Base-by-base conservation (phyloP, 2,113 vertebrate species). In the Illadopsis cleaveri region DNA sequence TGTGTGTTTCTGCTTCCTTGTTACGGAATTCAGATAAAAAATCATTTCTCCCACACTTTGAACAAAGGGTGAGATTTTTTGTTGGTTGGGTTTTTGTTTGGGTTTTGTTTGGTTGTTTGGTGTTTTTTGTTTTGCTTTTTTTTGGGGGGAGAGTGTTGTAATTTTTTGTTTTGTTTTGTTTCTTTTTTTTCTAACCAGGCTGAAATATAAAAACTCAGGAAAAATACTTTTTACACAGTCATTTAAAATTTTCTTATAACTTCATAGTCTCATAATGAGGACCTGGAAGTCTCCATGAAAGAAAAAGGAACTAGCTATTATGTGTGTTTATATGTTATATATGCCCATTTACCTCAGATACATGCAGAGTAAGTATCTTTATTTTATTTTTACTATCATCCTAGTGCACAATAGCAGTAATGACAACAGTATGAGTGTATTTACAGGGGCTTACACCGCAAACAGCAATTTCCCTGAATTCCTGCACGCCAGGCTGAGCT, bases 331-430 rank as follows among this genome's bases (percentile, higher is more conserved):
- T 53, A 35, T 28, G 9, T 23, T 28, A 73, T 40, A 61, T 9
- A 53, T 8, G 51, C 10, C 5, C 51, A 78, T 70, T 77, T 16
- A 81, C n/a, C 82, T 94, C 61, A 48, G 68, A 56, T 33, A 78
- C 2, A 4, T 64, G 61, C 3, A 56, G 25, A 70, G 27, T 53
- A 83, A 78, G 76, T 44, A 71, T 13, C 61, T 60, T 86, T 60
- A 73, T 82, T 72, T 82, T 86, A 77, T 90, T 83, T 88, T 53
- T 71, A n/a, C 56, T n/a, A 4, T 48, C 68, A 92, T 71, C 31
- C 92, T n/a, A 51, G 30, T 18, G 38, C 56, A 81, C 8, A 7
- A 86, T 5, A 83, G 56, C 37, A 86, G 16, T 30, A 78, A 87
- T 51, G 62, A 83, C 40, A 38, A 58, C 61, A 86, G 71, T 3